Conservation (phyloP, 2,797 vertebrate species). For the Brachyrhaphis roseni region DNA sequence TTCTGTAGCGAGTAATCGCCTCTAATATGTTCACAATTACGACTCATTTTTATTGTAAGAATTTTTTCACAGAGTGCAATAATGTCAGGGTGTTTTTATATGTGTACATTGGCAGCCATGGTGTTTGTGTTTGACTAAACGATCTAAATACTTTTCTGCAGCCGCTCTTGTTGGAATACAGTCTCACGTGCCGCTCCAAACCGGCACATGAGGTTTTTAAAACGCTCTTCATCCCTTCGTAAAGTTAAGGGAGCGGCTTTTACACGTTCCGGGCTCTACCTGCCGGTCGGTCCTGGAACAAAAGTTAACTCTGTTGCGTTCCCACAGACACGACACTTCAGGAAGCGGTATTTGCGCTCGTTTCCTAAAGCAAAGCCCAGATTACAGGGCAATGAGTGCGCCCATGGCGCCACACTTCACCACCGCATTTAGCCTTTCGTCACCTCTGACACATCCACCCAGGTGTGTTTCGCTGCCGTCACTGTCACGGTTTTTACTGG, state of each 20-base stretch:
- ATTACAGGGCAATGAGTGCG: slow-evolving; percentile 51
- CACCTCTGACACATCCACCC: slow-evolving; percentile 50
- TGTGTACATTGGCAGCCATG: background rate
- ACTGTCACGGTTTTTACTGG: slow-evolving; percentile 40
- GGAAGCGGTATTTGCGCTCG: slow-evolving; percentile 42
- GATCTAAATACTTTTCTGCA: background rate
- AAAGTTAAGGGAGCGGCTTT: background rate
- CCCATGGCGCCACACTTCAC: slow-evolving; percentile 37
- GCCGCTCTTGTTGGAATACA: background rate
- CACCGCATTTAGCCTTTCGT: slow-evolving; percentile 48
- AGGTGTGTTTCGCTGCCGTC: slow-evolving; percentile 59
- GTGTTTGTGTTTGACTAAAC: background rate
- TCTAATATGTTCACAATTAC: background rate
- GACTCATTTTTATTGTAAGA: background rate
- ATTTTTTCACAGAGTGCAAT: background rate
- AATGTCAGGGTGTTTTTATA: background rate
- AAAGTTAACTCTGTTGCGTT: background rate
- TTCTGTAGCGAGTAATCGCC: background rate
- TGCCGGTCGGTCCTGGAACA: background rate
- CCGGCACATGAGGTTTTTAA: slow-evolving; percentile 3
- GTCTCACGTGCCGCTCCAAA: background rate
- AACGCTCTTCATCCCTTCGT: slow-evolving; percentile 4
- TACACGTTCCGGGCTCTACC: background rate
- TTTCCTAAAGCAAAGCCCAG: slow-evolving; percentile 44
- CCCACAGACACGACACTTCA: slow-evolving; percentile 43